Conservation (phyloP, 2,797 vertebrate species). For the Rousettus madagascariensis region DNA sequence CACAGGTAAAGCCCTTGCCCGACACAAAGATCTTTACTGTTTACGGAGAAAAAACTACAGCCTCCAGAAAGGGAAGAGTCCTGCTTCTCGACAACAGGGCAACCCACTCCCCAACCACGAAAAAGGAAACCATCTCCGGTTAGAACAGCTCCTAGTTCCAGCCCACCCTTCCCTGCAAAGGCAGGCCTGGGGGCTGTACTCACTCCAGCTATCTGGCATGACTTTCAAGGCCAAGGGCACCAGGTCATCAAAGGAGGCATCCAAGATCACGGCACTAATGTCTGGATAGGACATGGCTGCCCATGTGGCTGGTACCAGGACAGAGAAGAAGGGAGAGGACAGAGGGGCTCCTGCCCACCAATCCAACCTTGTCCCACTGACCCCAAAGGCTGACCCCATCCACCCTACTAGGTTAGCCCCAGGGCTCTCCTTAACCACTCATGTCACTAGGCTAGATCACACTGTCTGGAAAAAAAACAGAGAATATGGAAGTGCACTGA, state of each 20-base stretch:
- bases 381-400: background rate
- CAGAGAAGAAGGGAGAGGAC: background rate
- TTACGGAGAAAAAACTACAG: background rate
- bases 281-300: conserved; percentile 95
- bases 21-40: background rate
- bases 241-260: conserved; percentile 95
- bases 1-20: background rate
- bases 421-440: background rate
- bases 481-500: background rate
- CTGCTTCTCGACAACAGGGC: background rate
- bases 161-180: background rate
- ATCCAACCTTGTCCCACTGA: background rate
- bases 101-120: background rate
- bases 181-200: conserved; percentile 78
- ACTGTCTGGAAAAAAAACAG: background rate
- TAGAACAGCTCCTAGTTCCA: background rate
- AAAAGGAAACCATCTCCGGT: background rate
- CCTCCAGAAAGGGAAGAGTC: background rate
- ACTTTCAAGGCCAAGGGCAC: conserved; percentile 94
- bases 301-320: conserved; percentile 88
- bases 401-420: background rate
- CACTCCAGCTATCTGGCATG: conserved; percentile 96
- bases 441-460: background rate
- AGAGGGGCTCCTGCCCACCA: background rate
- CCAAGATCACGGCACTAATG: conserved; percentile 89